Percentiles rank a stretch among this genome's conserved stretches.
phyloP scores from a whole-genome alignment of 1,140 invertebrate genomes.

The Drosophila seguyi region DNA sequence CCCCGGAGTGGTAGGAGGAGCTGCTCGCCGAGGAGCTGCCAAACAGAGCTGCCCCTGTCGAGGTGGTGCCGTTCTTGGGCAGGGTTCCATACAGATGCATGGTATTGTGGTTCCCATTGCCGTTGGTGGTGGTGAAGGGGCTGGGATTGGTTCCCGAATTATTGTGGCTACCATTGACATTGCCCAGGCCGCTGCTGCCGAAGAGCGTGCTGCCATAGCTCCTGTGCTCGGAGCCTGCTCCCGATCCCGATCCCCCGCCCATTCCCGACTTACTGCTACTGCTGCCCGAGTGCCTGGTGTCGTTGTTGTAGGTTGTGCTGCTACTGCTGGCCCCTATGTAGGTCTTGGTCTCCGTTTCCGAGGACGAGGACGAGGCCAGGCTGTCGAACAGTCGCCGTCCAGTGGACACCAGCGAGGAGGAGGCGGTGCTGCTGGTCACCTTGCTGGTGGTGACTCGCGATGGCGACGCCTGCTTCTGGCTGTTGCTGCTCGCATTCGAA shows the following conservation, averaged over 20 bases:
- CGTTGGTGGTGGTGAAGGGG: conserved; percentile 70
- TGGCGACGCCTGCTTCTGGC: conserved; percentile 65
- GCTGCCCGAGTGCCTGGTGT: conserved; percentile 57
- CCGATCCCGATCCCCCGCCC: conserved; percentile 34
- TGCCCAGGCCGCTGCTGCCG: conserved; percentile 67
- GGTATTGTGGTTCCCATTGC: conserved; percentile 70
- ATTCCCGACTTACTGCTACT: conserved; percentile 62
- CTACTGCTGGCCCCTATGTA: conserved; percentile 66
- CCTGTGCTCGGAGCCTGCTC: conserved; percentile 55
- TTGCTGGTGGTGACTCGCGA: conserved; percentile 52
- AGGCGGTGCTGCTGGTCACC: conserved; percentile 45
- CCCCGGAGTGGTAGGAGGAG: conserved; percentile 66
- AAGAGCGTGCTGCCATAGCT: conserved; percentile 68
- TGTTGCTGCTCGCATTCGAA: conserved; percentile 47
- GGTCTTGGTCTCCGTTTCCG: conserved; percentile 77
- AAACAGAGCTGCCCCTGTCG: conserved; percentile 64
- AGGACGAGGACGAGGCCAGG: conserved; percentile 74
- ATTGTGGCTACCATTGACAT: conserved; percentile 38
- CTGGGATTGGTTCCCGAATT: conserved; percentile 58
- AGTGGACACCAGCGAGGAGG: conserved; percentile 72
- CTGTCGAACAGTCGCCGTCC: conserved; percentile 80
- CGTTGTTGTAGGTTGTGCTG: conserved; percentile 73
- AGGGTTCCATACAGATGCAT: conserved; percentile 82
- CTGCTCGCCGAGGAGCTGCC: conserved; percentile 52
- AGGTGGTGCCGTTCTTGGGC: conserved; percentile 74